Conservation (phyloP, 92 coral and sea anemone genomes). For the Porites divaricata region DNA sequence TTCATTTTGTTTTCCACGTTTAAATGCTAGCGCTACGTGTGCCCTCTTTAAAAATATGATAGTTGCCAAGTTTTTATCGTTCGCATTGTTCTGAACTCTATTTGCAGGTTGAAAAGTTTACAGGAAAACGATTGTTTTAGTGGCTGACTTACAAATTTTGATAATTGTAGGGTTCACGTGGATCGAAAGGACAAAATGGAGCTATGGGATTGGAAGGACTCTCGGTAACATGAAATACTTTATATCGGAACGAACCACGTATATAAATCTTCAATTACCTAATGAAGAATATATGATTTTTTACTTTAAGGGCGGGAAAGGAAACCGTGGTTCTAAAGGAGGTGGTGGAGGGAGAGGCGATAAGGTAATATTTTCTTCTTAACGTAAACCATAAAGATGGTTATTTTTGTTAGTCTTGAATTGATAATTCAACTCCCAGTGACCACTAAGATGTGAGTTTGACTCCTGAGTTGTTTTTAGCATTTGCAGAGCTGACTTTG, state of each 20-base stretch:
- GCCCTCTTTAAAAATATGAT: no score
- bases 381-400: not conserved
- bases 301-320: slow-evolving; percentile 38
- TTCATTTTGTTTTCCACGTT: no score
- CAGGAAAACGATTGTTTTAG: not conserved
- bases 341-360: slow-evolving; percentile 35
- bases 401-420: no score
- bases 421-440: no score
- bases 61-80: no score
- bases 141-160: not conserved
- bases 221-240: slow-evolving; percentile 26
- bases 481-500: no score
- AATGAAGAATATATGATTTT: not conserved
- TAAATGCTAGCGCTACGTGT: no score
- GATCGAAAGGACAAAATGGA: slow-evolving; percentile 55
- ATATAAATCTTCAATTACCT: not conserved
- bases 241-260: not conserved
- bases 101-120: not conserved
- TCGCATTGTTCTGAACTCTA: no score
- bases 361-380: slow-evolving; percentile 24
- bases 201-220: slow-evolving; percentile 37
- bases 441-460: no score
- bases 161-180: slow-evolving; percentile 40
- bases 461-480: not conserved
- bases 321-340: slow-evolving; percentile 40